Conservation (phyloP, 1,140 invertebrate species). For the Musca domestica region DNA sequence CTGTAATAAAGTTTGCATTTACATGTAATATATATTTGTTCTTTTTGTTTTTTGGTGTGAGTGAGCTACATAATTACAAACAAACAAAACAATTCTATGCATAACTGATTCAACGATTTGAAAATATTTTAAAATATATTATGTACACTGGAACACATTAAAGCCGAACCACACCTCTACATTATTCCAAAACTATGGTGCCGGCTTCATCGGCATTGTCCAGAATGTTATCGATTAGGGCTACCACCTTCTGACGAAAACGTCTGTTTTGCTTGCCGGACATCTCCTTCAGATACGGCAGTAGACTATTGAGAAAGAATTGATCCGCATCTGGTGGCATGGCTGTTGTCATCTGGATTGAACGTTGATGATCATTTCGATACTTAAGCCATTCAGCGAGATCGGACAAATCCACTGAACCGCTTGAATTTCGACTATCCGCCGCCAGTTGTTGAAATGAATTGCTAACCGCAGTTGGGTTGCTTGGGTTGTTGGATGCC, state of each 20-base stretch:
- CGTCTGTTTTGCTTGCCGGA: constrained; percentile 47
- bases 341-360: constrained; percentile 26
- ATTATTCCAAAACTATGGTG: background rate
- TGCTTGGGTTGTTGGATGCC: constrained; percentile 13
- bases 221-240: constrained; percentile 45
- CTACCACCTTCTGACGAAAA: constrained; percentile 47
- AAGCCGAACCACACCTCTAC: too few relatives aligned
- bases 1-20: too few relatives aligned
- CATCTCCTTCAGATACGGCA: constrained; percentile 49
- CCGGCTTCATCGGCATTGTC: constrained; percentile 37
- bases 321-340: constrained; percentile 44
- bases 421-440: constrained; percentile 9
- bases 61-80: too few relatives aligned
- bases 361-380: constrained; percentile 27
- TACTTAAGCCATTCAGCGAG: constrained; percentile 28
- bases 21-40: too few relatives aligned
- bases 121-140: too few relatives aligned
- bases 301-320: constrained; percentile 47
- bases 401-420: constrained; percentile 24
- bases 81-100: too few relatives aligned
- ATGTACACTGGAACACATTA: too few relatives aligned
- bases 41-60: too few relatives aligned
- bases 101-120: too few relatives aligned
- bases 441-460: constrained; percentile 5
- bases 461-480: background rate